Evolutionary conservation across 2,113 vertebrate species (phyloP).

Genomic region (Colossoma macropomum): DNA sequence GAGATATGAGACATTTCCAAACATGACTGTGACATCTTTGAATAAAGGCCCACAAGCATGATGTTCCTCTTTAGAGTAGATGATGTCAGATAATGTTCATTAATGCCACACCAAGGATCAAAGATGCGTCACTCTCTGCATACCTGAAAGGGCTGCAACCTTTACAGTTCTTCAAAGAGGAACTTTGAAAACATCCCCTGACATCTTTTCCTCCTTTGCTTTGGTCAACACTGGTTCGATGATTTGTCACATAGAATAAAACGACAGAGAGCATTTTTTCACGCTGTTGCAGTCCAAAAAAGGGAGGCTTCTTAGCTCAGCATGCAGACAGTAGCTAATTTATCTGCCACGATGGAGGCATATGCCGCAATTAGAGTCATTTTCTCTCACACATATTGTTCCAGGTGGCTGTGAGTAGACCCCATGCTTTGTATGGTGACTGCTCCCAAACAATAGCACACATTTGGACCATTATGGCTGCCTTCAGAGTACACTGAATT

Average conservation of each 20-base stretch:
- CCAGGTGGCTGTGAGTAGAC: constrained; percentile 56
- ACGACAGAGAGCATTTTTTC: constrained; percentile 37
- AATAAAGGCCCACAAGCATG: not conserved
- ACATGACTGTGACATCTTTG: constrained; percentile 32
- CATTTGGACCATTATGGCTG: constrained; percentile 34
- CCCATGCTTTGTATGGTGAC: constrained; percentile 55
- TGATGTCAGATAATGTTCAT: not conserved
- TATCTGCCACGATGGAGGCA: constrained; percentile 70
- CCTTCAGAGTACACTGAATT: constrained; percentile 35
- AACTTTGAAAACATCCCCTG: constrained; percentile 9
- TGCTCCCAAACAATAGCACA: constrained; percentile 55
- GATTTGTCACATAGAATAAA: constrained; percentile 23
- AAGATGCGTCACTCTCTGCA: not conserved
- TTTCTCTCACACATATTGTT: constrained; percentile 71
- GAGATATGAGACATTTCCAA: constrained; percentile 44
- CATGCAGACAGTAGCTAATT: constrained; percentile 73
- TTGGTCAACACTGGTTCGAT: not conserved
- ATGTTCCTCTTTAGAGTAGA: not conserved
- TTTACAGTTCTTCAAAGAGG: constrained; percentile 23
- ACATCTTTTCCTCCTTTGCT: constrained; percentile 29
- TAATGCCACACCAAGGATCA: not conserved
- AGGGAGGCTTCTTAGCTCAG: constrained; percentile 64
- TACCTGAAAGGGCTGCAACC: not conserved
- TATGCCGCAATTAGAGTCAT: constrained; percentile 76
- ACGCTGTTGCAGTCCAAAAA: constrained; percentile 54